These are phyloP conservation scores for Mylabris sibirica DNA, from an alignment of 2,888 invertebrate species.

Conservation along the genomic window DNA sequence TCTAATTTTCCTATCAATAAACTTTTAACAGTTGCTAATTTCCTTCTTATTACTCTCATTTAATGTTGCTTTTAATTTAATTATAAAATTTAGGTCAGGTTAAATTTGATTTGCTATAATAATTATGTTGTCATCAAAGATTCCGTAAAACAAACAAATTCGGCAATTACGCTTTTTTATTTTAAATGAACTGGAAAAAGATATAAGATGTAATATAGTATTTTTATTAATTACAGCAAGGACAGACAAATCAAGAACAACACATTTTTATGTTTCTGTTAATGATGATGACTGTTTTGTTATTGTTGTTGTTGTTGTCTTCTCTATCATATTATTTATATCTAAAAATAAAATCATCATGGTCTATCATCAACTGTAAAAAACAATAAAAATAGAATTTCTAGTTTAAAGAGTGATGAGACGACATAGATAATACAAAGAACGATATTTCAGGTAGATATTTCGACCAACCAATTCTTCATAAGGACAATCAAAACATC, in stretches of 20 bases:
- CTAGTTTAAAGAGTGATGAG: no score
- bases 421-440: background rate
- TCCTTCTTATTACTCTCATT: no score
- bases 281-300: background rate
- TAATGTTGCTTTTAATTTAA: background rate
- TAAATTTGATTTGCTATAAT: background rate
- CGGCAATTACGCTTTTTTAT: background rate
- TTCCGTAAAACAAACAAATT: no score
- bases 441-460: background rate
- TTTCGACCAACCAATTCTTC: background rate
- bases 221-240: background rate
- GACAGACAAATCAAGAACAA: background rate
- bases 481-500: background rate
- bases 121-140: background rate
- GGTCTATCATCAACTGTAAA: no score
- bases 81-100: background rate
- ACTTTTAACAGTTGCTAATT: no score
- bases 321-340: background rate
- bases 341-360: background rate
- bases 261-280: background rate
- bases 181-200: background rate
- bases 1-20: no score
- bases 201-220: background rate
- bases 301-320: background rate
- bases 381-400: no score